A percentile compares a stretch with the other conserved stretches of the same genome.
phyloP scores from a whole-genome alignment of 2,797 vertebrate species.

The Potorous gilbertii region DNA sequence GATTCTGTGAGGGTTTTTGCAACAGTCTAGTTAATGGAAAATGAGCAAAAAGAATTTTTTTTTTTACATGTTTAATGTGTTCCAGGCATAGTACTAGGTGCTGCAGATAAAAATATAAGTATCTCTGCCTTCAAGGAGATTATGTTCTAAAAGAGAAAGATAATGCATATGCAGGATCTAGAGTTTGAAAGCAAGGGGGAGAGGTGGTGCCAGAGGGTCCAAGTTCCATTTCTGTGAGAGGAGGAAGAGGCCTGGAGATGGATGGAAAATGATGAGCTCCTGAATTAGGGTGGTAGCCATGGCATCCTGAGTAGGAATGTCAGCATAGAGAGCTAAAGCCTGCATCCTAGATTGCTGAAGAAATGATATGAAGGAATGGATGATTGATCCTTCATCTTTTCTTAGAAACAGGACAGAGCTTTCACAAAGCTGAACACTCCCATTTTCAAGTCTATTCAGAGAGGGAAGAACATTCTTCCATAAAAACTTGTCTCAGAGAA shows the following conservation, averaged over 20 bases:
- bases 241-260: background rate
- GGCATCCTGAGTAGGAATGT: background rate
- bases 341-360: background rate
- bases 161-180: background rate
- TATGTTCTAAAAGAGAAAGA: background rate
- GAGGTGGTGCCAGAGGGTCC: background rate
- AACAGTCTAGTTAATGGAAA: background rate
- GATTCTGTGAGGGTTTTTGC: background rate
- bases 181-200: background rate
- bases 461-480: background rate
- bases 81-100: background rate
- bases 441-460: background rate
- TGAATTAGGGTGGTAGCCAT: background rate
- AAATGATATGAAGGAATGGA: background rate
- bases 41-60: background rate
- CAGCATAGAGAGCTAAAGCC: background rate
- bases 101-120: background rate
- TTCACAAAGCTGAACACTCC: background rate
- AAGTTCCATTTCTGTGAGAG: background rate
- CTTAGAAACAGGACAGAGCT: background rate
- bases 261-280: background rate
- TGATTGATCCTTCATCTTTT: background rate
- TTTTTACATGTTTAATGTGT: background rate
- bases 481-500: background rate
- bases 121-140: background rate